phyloP scores from a whole-genome alignment of 1,140 invertebrate genomes.

The Hylaeus anthracinus region DNA sequence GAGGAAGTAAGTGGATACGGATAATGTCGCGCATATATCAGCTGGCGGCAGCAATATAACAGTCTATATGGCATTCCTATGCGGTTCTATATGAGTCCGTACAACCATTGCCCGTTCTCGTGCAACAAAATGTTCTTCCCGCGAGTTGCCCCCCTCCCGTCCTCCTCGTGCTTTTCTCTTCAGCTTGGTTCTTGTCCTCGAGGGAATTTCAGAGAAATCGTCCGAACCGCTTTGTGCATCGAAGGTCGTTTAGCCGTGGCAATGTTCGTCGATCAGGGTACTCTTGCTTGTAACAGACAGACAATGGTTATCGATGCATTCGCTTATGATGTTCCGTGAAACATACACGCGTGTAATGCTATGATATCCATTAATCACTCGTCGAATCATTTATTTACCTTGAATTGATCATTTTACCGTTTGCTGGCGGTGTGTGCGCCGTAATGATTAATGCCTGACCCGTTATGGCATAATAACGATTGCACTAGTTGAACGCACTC shows the following conservation, averaged over 20 bases:
- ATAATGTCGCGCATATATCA: conserved; percentile 70
- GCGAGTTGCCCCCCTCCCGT: not conserved
- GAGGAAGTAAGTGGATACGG: conserved; percentile 68
- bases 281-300: conserved; percentile 8
- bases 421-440: too few species aligned
- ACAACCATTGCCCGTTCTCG: conserved; percentile 51
- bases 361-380: not conserved
- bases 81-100: conserved; percentile 50
- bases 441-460: too few species aligned
- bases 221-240: conserved; percentile 7
- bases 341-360: not conserved
- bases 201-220: conserved; percentile 30
- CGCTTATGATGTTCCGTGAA: not conserved
- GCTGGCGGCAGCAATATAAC: conserved; percentile 65
- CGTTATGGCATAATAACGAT: too few species aligned
- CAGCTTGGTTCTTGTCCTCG: conserved; percentile 4
- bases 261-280: conserved; percentile 25
- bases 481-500: too few species aligned
- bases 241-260: conserved; percentile 20
- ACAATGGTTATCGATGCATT: conserved; percentile 24
- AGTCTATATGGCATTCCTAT: conserved; percentile 66
- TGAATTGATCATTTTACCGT: too few species aligned
- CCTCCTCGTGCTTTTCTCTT: not conserved
- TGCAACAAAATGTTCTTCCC: conserved; percentile 45
- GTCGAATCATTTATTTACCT: not conserved